Evolutionary conservation across 2,113 vertebrate genomes (phyloP), one percentile per base, ranked within the genome.

Genomic region (Dasyprocta punctata): DNA sequence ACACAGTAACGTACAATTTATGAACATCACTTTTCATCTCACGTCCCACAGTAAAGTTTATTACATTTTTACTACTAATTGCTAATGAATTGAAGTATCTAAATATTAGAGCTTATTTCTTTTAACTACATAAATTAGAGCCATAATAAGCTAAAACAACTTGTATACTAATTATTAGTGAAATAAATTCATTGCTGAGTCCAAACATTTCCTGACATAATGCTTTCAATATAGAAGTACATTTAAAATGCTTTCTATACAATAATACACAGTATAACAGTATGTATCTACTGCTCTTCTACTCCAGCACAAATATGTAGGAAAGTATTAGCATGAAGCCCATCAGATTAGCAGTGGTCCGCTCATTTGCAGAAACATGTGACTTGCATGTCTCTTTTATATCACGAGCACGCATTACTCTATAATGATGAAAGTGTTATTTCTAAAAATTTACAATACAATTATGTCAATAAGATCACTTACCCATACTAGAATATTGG

Each of bases 181-280:
- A 97, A 93, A 65, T 19, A 93, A 89, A 94, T 56, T 95, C 7
- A 88, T 54, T 95, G 82, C n/a, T 89, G 47, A 92, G 13, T 75
- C 52, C 47, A 92, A 36, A 56, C 78, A 91, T 93, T 71, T 71
- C 1, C 13, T 47, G 7, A 89, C 8, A 1, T 36, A 85, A 80
- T 58, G 3, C 13, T 95, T 95, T 91, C 82, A 47, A 61, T 47
- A 33, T 22, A 63, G 78, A 3, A 30, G 5, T 30, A 78, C 7
- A 77, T 81, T 88, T 44, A 16, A 95, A 89, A 86, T n/a, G 11
- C 20, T 67, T 86, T 67, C 20, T 16, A 67, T n/a, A 52, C 49
- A 86, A n/a, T 67, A 63, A 24, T 49, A 94, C 10, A 87, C 4
- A 86, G 17, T 63, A 47, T 1, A 71, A 81, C 22, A 83, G 3